Percentiles rank a stretch among this genome's conserved stretches.
These are phyloP conservation scores for Allygus modestus DNA, from an alignment of 2,888 invertebrate genomes.

Conservation along the genomic window DNA sequence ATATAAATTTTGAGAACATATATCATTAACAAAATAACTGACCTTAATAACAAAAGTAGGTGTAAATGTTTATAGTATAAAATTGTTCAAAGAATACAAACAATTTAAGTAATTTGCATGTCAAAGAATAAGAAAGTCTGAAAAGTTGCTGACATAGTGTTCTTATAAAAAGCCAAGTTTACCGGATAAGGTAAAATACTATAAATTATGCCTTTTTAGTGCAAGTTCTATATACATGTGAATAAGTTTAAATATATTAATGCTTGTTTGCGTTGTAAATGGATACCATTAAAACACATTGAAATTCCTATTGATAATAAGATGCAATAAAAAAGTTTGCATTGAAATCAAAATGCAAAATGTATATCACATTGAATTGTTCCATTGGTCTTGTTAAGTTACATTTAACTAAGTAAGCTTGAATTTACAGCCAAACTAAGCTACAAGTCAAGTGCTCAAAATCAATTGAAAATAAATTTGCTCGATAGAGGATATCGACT, in stretches of 20 bases:
- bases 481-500: not conserved
- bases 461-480: not conserved
- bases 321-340: not conserved
- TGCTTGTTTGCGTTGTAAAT: not conserved
- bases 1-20: constrained; percentile 2
- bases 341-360: not conserved
- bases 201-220: too few species aligned
- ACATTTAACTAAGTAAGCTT: not conserved
- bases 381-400: not conserved
- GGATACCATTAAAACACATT: too few species aligned
- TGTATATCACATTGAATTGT: constrained; percentile 20
- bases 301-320: not conserved
- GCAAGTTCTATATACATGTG: not conserved
- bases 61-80: not conserved
- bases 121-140: too few species aligned
- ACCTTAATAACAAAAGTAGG: not conserved
- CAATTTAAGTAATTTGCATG: too few species aligned
- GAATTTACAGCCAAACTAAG: constrained; percentile 12
- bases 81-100: not conserved
- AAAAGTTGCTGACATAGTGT: too few species aligned
- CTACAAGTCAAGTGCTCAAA: not conserved
- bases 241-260: not conserved
- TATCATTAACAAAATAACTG: constrained; percentile 11
- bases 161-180: too few species aligned
- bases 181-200: too few species aligned